Evolutionary conservation across 2,888 invertebrate genomes (phyloP).

Genomic region (Melipona beecheii): DNA sequence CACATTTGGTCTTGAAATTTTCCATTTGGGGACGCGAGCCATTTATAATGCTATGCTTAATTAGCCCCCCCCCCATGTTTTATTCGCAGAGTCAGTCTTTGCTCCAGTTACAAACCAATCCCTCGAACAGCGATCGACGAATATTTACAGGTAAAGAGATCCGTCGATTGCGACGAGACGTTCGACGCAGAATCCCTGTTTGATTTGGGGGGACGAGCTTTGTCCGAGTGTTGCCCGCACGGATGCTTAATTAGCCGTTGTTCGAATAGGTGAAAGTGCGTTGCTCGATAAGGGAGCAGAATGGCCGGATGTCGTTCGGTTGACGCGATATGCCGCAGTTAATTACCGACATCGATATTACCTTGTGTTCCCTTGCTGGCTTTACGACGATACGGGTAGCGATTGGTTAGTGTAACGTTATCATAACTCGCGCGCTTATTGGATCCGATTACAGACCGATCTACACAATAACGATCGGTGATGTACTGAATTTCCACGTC

Average conservation of each 20-base stretch:
- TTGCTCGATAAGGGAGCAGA: neutral
- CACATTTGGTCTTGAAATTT: no score
- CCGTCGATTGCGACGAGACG: neutral
- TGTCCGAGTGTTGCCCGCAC: neutral
- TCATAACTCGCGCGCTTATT: slow-evolving; percentile 34
- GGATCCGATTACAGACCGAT: slow-evolving; percentile 12
- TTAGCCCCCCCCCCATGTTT: neutral
- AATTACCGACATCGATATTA: slow-evolving; percentile 7
- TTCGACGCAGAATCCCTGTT: neutral
- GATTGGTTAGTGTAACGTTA: neutral
- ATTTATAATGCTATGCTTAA: neutral
- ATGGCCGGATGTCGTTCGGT: neutral
- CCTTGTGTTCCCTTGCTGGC: neutral
- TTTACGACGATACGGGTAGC: neutral
- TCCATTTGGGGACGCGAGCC: no score
- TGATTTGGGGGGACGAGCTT: neutral
- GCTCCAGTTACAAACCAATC: neutral
- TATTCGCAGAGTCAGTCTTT: neutral
- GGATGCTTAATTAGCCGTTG: neutral
- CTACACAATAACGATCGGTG: slow-evolving; percentile 9
- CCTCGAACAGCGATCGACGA: neutral
- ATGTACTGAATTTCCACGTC: slow-evolving; percentile 10
- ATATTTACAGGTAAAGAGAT: neutral
- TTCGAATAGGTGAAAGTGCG: neutral
- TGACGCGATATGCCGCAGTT: slow-evolving; percentile 15